Evolutionary conservation across 1,140 invertebrate species (phyloP).

Genomic region (Ceratosolen fusciceps): DNA sequence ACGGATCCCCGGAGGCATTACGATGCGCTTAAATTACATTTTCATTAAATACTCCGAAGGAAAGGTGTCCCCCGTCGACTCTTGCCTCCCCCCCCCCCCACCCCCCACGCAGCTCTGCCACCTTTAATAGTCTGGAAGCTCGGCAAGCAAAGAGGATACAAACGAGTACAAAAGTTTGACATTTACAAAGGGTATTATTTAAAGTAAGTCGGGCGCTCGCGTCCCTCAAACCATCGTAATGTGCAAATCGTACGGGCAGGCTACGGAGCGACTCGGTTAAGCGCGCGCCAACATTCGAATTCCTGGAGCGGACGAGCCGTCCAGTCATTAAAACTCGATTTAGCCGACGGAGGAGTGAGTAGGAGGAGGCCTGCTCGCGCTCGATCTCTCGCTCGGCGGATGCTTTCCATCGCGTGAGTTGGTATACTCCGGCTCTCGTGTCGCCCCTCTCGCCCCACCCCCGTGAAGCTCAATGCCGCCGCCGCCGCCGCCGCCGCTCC

Average conservation of each 20-base stretch:
- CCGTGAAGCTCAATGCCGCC: slow-evolving; percentile 28
- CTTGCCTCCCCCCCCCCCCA: too few species aligned
- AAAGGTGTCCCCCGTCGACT: too few species aligned
- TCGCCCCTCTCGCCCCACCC: too few species aligned
- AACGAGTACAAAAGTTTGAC: slow-evolving; percentile 8
- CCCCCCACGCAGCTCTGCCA: too few species aligned
- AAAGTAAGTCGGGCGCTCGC: neutral
- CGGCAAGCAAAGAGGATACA: too few species aligned
- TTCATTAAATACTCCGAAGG: neutral
- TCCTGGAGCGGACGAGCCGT: neutral
- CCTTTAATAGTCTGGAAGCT: too few species aligned
- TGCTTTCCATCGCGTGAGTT: too few species aligned
- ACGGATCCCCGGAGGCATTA: neutral
- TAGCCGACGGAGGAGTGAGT: slow-evolving; percentile 42
- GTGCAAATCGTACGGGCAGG: too few species aligned
- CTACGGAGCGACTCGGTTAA: neutral
- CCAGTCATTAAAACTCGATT: slow-evolving; percentile 54
- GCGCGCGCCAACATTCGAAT: slow-evolving; percentile 17
- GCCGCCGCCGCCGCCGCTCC: slow-evolving; percentile 55
- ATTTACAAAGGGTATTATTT: neutral
- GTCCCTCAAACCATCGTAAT: neutral
- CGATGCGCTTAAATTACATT: neutral
- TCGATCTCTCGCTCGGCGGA: too few species aligned
- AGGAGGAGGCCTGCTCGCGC: neutral
- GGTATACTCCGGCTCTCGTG: too few species aligned